Conservation (phyloP, 1,140 invertebrate genomes). For the Leptinotarsa defecta region DNA sequence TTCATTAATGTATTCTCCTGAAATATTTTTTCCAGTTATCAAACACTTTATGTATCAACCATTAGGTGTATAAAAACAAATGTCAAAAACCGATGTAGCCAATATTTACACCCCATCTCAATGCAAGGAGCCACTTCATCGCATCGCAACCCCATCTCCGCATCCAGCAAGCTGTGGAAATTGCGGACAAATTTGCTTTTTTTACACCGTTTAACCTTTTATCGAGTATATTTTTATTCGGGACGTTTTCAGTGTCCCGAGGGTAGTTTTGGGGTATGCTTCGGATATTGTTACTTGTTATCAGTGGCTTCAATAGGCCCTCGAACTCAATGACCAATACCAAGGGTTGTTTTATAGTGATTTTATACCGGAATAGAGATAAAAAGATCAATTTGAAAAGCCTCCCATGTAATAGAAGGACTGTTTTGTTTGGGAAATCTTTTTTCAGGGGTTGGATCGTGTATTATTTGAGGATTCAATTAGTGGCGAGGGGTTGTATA, state of each 20-base stretch:
- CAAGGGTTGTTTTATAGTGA: conserved; percentile 39
- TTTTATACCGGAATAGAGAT: conserved; percentile 37
- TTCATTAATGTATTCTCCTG: too few relatives aligned
- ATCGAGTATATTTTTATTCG: conserved; percentile 42
- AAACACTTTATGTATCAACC: too few relatives aligned
- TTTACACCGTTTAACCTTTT: conserved; percentile 45
- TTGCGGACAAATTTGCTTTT: conserved; percentile 38
- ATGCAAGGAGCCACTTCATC: conserved; percentile 5
- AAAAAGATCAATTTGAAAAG: conserved; percentile 42
- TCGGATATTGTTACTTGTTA: conserved; percentile 38
- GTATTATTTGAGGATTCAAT: conserved; percentile 29
- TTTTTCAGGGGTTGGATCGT: conserved; percentile 16
- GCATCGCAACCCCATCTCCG: not conserved
- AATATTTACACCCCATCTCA: not conserved
- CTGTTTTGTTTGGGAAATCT: conserved; percentile 23
- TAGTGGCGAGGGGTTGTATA: conserved; percentile 22
- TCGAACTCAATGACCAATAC: conserved; percentile 39
- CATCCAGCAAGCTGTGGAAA: conserved; percentile 24
- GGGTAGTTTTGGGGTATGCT: conserved; percentile 35
- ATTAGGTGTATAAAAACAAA: too few relatives aligned
- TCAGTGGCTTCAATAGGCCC: conserved; percentile 36
- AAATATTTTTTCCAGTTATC: too few relatives aligned
- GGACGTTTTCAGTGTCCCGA: conserved; percentile 33
- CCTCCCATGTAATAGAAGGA: conserved; percentile 23
- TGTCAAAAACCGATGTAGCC: not conserved